A percentile compares a stretch with the other conserved stretches of the same genome.
Conservation (phyloP, 2,888 invertebrate genomes). For the Melipona beecheii region DNA sequence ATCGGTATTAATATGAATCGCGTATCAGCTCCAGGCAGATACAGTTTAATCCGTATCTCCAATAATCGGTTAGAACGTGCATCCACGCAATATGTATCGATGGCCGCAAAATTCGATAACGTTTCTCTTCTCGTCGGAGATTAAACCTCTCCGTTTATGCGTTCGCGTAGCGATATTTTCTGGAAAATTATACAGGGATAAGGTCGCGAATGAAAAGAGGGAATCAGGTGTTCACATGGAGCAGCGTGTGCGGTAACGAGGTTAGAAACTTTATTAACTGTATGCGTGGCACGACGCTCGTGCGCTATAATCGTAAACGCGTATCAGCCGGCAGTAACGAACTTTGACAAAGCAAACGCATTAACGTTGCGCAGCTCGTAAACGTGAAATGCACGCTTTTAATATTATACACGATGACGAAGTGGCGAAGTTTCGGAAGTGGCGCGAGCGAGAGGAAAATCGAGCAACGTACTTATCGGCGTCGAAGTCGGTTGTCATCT, state of each 20-base stretch:
- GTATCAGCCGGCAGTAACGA: constrained; percentile 57
- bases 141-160: constrained; percentile 1
- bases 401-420: constrained; percentile 14
- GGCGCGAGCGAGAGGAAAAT: not conserved
- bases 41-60: constrained; percentile 1
- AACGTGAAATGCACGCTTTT: constrained; percentile 57
- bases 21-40: not conserved
- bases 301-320: constrained; percentile 73
- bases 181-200: constrained; percentile 13
- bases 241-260: not conserved
- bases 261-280: constrained; percentile 63
- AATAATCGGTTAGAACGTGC: constrained; percentile 7
- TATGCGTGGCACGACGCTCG: constrained; percentile 24
- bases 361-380: constrained; percentile 68
- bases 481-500: constrained; percentile 2
- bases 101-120: constrained; percentile 13
- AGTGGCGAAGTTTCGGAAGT: not conserved
- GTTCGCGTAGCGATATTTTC: not conserved
- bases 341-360: constrained; percentile 70
- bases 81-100: not conserved
- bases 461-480: constrained; percentile 34
- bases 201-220: constrained; percentile 12
- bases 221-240: not conserved
- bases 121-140: not conserved
- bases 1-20: constrained; percentile 1